A percentile compares a stretch with the other conserved stretches of the same genome.
Evolutionary conservation across 1,140 invertebrate species (phyloP).

Genomic region (Heterodera schachtii): DNA sequence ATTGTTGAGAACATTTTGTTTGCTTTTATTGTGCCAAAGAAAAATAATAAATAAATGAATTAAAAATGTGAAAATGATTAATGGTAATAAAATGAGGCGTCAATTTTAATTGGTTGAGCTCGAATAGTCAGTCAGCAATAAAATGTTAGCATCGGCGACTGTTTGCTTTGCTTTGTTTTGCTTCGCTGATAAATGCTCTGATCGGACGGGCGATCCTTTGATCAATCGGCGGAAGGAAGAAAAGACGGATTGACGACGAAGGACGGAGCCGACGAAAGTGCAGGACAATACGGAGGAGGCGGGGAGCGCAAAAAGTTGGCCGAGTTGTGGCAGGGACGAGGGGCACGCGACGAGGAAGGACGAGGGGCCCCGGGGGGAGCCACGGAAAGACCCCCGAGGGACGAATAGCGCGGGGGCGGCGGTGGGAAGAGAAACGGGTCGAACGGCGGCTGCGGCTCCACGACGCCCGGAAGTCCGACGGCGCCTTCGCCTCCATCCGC

Average conservation of each 20-base stretch:
- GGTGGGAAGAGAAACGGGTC: conserved; percentile 29
- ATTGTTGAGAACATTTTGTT: neutral
- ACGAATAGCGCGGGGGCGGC: conserved; percentile 39
- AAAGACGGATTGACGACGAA: neutral
- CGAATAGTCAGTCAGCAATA: neutral
- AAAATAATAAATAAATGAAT: too few species aligned
- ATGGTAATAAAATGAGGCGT: too few species aligned
- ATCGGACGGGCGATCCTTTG: too few species aligned
- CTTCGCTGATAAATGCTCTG: neutral
- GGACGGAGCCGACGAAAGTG: neutral
- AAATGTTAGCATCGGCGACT: neutral
- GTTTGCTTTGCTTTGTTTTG: neutral
- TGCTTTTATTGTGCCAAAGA: too few species aligned
- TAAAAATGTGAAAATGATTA: too few species aligned
- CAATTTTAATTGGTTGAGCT: too few species aligned
- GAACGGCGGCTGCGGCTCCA: conserved; percentile 23
- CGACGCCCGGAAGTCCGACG: conserved; percentile 9
- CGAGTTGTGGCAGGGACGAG: conserved; percentile 1
- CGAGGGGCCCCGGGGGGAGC: neutral
- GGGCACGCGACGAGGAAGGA: neutral
- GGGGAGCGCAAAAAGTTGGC: conserved; percentile 16
- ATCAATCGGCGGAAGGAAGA: neutral
- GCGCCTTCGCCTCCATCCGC: neutral
- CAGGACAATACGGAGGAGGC: conserved; percentile 22
- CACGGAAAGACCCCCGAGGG: conserved; percentile 8